Evolutionary conservation across 2,888 invertebrate species (phyloP).

Genomic region (Drosophila bunnanda): DNA sequence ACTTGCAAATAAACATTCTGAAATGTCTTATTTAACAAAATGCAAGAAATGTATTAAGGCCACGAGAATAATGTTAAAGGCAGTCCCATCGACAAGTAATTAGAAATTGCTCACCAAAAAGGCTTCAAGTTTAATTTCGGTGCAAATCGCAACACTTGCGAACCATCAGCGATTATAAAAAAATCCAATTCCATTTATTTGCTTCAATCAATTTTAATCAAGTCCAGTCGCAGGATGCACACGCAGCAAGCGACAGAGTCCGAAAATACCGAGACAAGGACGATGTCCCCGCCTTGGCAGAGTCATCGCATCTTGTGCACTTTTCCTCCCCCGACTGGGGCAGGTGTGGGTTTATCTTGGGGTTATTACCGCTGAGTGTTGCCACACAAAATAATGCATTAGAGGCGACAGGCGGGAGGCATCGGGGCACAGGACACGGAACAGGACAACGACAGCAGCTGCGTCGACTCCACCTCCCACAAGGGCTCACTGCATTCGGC

Average conservation of each 20-base stretch:
- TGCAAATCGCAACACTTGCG: slow-evolving; percentile 31
- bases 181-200: slow-evolving; percentile 67
- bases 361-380: slow-evolving; percentile 80
- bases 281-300: slow-evolving; percentile 39
- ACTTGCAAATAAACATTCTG: too few relatives aligned
- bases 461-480: slow-evolving; percentile 47
- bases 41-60: not conserved
- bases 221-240: slow-evolving; percentile 43
- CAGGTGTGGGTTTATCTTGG: slow-evolving; percentile 66
- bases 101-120: slow-evolving; percentile 49
- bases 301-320: slow-evolving; percentile 39
- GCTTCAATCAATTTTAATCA: slow-evolving; percentile 82
- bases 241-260: slow-evolving; percentile 26
- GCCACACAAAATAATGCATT: slow-evolving; percentile 80
- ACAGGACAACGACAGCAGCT: slow-evolving; percentile 60
- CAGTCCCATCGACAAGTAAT: slow-evolving; percentile 40
- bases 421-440: slow-evolving; percentile 17
- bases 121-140: slow-evolving; percentile 42
- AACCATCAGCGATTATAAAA: slow-evolving; percentile 62
- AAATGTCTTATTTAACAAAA: too few relatives aligned
- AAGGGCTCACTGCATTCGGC: slow-evolving; percentile 47
- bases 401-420: slow-evolving; percentile 66
- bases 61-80: not conserved
- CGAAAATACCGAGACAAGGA: slow-evolving; percentile 49
- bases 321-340: slow-evolving; percentile 6